Conservation (phyloP, 2,113 vertebrate genomes). For the Phaetusa simplex region DNA sequence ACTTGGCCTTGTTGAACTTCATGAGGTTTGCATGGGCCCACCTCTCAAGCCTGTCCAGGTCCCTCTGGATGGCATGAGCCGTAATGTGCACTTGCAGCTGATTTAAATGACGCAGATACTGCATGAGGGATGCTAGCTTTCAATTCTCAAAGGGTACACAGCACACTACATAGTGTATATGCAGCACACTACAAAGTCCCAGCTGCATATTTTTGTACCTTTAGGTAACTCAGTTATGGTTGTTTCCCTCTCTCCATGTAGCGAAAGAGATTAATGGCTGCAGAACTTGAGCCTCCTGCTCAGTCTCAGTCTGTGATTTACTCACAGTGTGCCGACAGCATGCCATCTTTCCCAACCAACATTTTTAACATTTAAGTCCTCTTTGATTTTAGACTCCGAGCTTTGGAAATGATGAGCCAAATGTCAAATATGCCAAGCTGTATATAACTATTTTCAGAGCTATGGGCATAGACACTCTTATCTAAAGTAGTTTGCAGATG, state of each 20-base stretch:
- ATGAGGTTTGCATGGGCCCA: no score
- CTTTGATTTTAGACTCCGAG: not conserved
- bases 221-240: not conserved
- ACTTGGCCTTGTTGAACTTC: no score
- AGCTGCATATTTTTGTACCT: not conserved
- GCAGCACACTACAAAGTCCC: not conserved
- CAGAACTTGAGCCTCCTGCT: not conserved
- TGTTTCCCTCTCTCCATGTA: not conserved
- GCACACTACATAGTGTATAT: no score
- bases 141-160: not conserved
- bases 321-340: not conserved
- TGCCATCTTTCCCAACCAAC: not conserved
- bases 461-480: not conserved
- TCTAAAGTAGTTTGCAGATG: not conserved
- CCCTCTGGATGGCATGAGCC: not conserved
- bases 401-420: not conserved
- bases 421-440: not conserved
- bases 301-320: not conserved
- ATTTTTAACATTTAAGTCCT: not conserved
- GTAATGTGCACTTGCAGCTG: not conserved
- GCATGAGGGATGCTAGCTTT: not conserved
- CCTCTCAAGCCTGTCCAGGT: not conserved
- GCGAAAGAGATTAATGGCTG: not conserved
- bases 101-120: not conserved
- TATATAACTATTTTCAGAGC: not conserved